A percentile compares a stretch with the other conserved stretches of the same genome.
Evolutionary conservation across 2,888 invertebrate species (phyloP).

Genomic region (Morpho helenor): DNA sequence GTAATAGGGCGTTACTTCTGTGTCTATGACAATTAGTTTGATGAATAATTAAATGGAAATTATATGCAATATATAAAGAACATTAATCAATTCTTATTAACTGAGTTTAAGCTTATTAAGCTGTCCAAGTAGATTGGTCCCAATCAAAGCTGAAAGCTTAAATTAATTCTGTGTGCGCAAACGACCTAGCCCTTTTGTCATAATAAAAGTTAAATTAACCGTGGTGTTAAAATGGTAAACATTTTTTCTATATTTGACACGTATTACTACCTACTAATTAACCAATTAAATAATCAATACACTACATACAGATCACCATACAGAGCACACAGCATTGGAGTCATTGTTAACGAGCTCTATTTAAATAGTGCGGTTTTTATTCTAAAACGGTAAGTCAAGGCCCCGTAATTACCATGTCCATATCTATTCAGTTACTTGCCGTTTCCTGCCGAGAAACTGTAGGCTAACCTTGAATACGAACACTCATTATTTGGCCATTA

Average conservation of each 20-base stretch:
- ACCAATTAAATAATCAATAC: constrained; percentile 1
- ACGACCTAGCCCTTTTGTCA: too few relatives aligned
- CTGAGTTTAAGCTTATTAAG: too few relatives aligned
- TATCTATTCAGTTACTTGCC: constrained; percentile 68
- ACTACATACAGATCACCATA: constrained; percentile 1
- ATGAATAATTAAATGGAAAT: too few relatives aligned
- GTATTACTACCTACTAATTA: background rate
- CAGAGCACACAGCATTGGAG: constrained; percentile 29
- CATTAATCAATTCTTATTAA: too few relatives aligned
- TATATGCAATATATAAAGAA: too few relatives aligned
- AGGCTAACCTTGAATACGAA: constrained; percentile 62
- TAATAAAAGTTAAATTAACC: too few relatives aligned
- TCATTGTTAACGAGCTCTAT: constrained; percentile 43
- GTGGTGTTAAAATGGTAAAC: too few relatives aligned
- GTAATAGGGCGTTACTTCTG: too few relatives aligned
- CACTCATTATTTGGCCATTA: constrained; percentile 71
- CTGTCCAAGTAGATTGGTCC: too few relatives aligned
- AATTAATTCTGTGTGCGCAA: too few relatives aligned
- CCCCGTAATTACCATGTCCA: constrained; percentile 66
- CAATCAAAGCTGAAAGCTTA: too few relatives aligned
- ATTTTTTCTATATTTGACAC: background rate
- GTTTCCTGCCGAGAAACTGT: constrained; percentile 69
- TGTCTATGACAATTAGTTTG: too few relatives aligned
- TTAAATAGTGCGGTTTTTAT: constrained; percentile 64
- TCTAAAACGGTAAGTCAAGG: constrained; percentile 77